These are phyloP conservation scores for Benthosema pterotum DNA, from an alignment of 2,797 vertebrate genomes.

Conservation along the genomic window DNA sequence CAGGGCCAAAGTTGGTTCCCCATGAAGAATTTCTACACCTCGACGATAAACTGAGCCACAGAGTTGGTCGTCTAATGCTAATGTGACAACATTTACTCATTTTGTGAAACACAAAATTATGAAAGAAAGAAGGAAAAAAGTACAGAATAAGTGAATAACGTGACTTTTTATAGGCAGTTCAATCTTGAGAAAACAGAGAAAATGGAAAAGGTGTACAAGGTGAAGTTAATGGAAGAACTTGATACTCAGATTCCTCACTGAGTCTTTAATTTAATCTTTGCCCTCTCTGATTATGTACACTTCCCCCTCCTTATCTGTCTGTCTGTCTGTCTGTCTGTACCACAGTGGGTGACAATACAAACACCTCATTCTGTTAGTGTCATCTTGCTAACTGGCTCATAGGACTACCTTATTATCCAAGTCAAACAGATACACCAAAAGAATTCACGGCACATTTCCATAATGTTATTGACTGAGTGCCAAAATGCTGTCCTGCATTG, in stretches of 20 bases:
- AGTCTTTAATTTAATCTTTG: slow-evolving; percentile 13
- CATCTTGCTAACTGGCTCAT: slow-evolving; percentile 59
- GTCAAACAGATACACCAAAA: slow-evolving; percentile 62
- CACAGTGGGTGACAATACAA: slow-evolving; percentile 62
- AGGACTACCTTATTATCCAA: slow-evolving; percentile 65
- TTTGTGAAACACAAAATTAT: too few species aligned
- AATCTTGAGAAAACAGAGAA: too few species aligned
- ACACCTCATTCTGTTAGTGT: slow-evolving; percentile 69
- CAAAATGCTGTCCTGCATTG: slow-evolving; percentile 30
- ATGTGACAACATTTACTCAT: too few species aligned
- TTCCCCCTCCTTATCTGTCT: background rate
- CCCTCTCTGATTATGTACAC: slow-evolving; percentile 20
- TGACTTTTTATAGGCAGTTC: too few species aligned
- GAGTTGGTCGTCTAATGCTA: too few species aligned
- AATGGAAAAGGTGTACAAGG: too few species aligned
- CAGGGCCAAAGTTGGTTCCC: background rate
- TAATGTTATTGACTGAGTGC: slow-evolving; percentile 73
- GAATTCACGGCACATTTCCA: slow-evolving; percentile 65
- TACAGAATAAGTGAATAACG: too few species aligned
- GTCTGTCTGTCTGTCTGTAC: slow-evolving; percentile 22
- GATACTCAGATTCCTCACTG: too few species aligned
- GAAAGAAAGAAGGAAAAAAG: too few species aligned
- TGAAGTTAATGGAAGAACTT: slow-evolving; percentile 23
- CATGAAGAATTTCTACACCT: slow-evolving; percentile 15
- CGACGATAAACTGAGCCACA: slow-evolving; percentile 6